Base-by-base conservation (phyloP, 1,140 invertebrate genomes). In the Drosophila nannoptera region DNA sequence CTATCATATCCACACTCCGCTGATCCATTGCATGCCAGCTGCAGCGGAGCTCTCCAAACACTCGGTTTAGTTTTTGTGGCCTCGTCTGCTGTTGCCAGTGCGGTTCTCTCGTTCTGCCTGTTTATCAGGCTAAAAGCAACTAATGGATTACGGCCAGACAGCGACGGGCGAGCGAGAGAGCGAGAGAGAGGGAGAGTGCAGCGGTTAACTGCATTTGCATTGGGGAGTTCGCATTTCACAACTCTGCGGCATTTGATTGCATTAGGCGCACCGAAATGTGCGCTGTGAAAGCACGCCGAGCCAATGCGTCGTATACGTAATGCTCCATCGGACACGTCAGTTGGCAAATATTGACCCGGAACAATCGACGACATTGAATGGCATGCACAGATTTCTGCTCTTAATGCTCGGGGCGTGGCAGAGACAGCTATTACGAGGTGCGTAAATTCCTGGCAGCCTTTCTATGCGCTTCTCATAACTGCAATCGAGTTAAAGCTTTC, bases 41-140 rank as follows among this genome's bases (percentile, higher is more conserved):
- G 22, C 22, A 22, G 22, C 22, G 22, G 38, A 29, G 36, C 54
- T 66, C 59, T 63, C 9, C 62, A 49, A 52, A 61, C 45, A 58
- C 77, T 22, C 22, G 22, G 22, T 56, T 76, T 68, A 48, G 67
- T 55, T 66, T 78, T 78, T 72, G 71, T 66, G 67, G 78, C 55
- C 45, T 46, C 29, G 14, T 48, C 38, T 65, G 62, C 76, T 67
- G 54, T 69, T 71, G 63, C 16, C 65, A 33, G 32, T 81, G 78
- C 52, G 78, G 74, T 59, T 62, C 63, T 22, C 16, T 40, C 36
- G 5, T 4, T 38, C 7, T 48, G 53, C 38, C 69, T 80, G 69
- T 69, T 80, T 81, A 80, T 78, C 71, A 64, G 69, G 76, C 74
- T 72, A 74, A 82, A 70, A 46, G 53, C 52, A 67, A 61, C 63